A percentile compares a stretch with the other conserved stretches of the same genome.
Conservation (phyloP, 2,888 invertebrate genomes). For the Bibio marci region DNA sequence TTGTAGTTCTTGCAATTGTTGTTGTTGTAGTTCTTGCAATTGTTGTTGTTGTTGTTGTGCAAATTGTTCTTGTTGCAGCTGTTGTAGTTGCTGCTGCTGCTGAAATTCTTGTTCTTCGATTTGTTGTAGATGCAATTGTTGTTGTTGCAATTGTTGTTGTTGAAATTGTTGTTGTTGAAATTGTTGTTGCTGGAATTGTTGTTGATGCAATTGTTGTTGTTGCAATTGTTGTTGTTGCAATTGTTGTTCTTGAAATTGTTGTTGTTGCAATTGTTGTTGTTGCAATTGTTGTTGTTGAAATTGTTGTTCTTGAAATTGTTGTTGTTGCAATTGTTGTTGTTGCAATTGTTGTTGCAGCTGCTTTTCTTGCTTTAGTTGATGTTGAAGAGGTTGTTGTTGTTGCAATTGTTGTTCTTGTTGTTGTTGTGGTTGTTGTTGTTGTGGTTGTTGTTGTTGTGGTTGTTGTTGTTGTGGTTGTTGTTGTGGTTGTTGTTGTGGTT, state of each 20-base stretch:
- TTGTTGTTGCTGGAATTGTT: constrained; percentile 9
- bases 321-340: constrained; percentile 1
- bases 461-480: constrained; percentile 1
- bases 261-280: constrained; percentile 1
- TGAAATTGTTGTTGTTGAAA: constrained; percentile 1
- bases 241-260: constrained; percentile 4
- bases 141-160: constrained; percentile 7
- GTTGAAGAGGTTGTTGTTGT: constrained; percentile 7
- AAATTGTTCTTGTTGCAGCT: constrained; percentile 1
- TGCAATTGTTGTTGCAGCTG: constrained; percentile 12
- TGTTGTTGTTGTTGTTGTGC: constrained; percentile 1
- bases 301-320: constrained; percentile 4
- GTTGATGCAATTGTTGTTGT: constrained; percentile 15
- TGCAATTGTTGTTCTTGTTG: constrained; percentile 15
- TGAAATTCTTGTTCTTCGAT: constrained; percentile 7
- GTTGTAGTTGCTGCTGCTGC: constrained; percentile 7
- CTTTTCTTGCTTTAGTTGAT: constrained; percentile 2
- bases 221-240: constrained; percentile 8
- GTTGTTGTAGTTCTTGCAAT: constrained; percentile 13
- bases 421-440: constrained; percentile 11
- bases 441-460: constrained; percentile 2
- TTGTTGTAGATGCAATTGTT: constrained; percentile 1
- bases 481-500: constrained; percentile 13
- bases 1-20: constrained; percentile 4
- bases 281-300: constrained; percentile 13